Evolutionary conservation across 2,113 vertebrate genomes (phyloP), one percentile per base, ranked within the genome.

Genomic region (Protobothrops flavoviridis): DNA sequence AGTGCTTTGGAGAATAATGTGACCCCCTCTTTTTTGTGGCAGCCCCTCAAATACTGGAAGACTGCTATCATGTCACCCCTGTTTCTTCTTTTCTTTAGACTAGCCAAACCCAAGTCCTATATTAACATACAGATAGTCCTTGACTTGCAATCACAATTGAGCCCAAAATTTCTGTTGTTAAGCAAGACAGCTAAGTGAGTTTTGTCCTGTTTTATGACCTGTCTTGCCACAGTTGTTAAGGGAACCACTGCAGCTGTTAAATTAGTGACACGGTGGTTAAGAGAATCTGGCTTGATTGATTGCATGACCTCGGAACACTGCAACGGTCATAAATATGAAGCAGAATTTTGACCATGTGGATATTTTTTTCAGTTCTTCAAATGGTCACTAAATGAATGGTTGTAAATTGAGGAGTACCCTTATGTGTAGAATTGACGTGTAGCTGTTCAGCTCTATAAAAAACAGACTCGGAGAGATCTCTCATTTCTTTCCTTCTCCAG

Each of bases 401-500:
- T 15, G 11, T n/a, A 69, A 69, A 12, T 0, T 2, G 61, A 69
- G 61, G n/a, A 69, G 4, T 13, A 69, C 29, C 29, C 13, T 15
- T 81, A 39, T 81, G 15, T 39, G 17, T 39, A 81, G 33, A 39
- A 39, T 81, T 81, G 33, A 20, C 17, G 33, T 74, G n/a, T 8
- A 26, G 15, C 24, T 29, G 39, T 13, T 20, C 24, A 45, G 69
- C 74, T 92, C 3, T 10, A 24, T 23, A 43, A 0, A 10, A 9
- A 43, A 24, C 24, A 85, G 90, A 74, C 48, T 81, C 95, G 69
- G 0, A 0, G 43, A 50, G 64, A 57, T 12, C 39, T 45, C 48
- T 7, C 26, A 10, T 57, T 26, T 50, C 15, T 86, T 91, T 43
- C 93, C 61, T 93, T 87, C 93, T 96, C 5, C 91, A 99, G 98